Conservation (phyloP, 2,113 vertebrate species). For the Paradoxurus hermaphroditus region DNA sequence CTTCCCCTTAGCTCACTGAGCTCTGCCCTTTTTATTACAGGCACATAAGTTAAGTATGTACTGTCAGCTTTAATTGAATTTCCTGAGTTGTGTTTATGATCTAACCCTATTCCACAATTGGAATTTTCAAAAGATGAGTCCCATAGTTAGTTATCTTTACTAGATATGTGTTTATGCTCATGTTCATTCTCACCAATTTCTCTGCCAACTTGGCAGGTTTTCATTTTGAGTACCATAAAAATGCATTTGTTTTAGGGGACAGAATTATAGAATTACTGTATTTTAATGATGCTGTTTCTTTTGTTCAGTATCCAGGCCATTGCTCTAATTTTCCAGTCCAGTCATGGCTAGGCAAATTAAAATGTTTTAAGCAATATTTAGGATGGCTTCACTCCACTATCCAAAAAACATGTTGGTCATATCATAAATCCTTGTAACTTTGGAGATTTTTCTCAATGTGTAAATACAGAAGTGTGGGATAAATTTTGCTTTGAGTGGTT, state of each 20-base stretch:
- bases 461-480: not conserved
- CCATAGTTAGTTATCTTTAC: constrained; percentile 13
- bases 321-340: constrained; percentile 47
- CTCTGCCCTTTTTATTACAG: not conserved
- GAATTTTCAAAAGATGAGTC: not conserved
- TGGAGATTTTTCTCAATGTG: not conserved
- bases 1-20: constrained; percentile 20
- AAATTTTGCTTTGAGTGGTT: constrained; percentile 41
- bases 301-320: constrained; percentile 1
- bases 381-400: constrained; percentile 39
- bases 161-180: not conserved
- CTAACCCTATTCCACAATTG: not conserved
- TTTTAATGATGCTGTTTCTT: constrained; percentile 68
- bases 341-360: constrained; percentile 34
- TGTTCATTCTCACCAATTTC: not conserved
- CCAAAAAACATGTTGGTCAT: constrained; percentile 16
- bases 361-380: constrained; percentile 56
- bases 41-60: not conserved
- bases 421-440: constrained; percentile 25
- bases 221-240: constrained; percentile 40
- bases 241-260: constrained; percentile 58
- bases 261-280: not conserved
- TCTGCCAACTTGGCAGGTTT: constrained; percentile 20
- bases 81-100: not conserved
- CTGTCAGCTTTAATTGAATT: constrained; percentile 3